Evolutionary conservation across 2,797 vertebrate genomes (phyloP).

Genomic region (Molossus molossus): DNA sequence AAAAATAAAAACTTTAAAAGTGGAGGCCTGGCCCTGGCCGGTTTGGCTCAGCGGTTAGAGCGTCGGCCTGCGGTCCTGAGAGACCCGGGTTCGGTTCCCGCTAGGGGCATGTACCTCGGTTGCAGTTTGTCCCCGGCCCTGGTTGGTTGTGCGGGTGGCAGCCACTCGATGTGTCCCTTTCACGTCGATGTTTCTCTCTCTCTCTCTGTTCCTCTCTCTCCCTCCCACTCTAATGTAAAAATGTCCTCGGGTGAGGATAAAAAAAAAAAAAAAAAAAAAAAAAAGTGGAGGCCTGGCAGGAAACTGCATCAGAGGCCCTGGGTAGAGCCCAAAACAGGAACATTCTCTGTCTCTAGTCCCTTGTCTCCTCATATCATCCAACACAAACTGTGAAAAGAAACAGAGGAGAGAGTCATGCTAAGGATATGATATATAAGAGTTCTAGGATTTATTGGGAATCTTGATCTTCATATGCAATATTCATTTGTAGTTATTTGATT

Average conservation of each 20-base stretch:
- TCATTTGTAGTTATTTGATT: conserved; percentile 7
- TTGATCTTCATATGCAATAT: conserved; percentile 13
- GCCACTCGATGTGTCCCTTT: too few species aligned
- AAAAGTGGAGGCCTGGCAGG: background rate
- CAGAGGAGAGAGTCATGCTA: background rate
- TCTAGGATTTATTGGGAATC: background rate
- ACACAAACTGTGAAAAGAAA: background rate
- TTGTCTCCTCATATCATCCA: background rate
- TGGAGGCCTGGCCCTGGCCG: background rate
- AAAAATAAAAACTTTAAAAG: background rate
- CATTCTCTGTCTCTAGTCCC: background rate
- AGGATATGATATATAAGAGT: background rate
- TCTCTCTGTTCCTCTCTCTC: too few species aligned
- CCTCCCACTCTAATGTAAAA: too few species aligned
- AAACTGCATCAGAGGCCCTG: background rate
- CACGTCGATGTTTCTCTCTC: too few species aligned
- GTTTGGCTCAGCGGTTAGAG: too few species aligned
- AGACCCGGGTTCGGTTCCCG: too few species aligned
- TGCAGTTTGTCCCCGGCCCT: too few species aligned
- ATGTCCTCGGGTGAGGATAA: too few species aligned
- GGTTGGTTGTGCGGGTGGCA: too few species aligned
- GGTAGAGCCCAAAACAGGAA: background rate
- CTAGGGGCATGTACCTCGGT: too few species aligned
- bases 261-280: conserved; percentile 10
- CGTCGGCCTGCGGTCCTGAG: too few species aligned